Evolutionary conservation across 2,888 invertebrate genomes (phyloP), one percentile per base, ranked within the genome.

Genomic region (Drosophila falleni): DNA sequence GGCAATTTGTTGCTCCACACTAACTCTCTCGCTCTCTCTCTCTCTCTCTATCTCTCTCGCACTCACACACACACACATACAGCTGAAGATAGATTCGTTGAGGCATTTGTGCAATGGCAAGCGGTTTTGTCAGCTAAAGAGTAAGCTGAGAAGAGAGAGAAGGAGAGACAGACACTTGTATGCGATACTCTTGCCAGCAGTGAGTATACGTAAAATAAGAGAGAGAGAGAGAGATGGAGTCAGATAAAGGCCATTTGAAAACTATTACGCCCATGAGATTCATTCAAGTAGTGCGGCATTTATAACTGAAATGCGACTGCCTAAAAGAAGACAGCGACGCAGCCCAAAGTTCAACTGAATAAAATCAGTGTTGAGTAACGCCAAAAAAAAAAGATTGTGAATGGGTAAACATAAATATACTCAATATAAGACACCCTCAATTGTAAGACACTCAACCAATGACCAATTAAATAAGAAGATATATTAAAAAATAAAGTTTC

Each of bases 251-350:
- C 77, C 89, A 89, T 85, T 89, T 84, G 87, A 86, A 86, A 87
- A 89, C 87, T 89, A 87, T 89, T 85, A 89, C 89, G 83, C 87
- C 89, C 87, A 81, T 71, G 87, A 85, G 87, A 89, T 81, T 79
- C 89, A 82, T 89, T 87, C 76, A 82, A 89, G 83, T 85, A 82
- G 83, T 82, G 81, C 89, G 78, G 78, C 89, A 89, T 89, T 87
- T 87, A 82, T 87, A 87, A 89, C 80, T 80, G 73, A 87, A 84
- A 81, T 86, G 89, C 65, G 61, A 66, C 55, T 49, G 64, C 60
- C 54, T 62, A 58, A 49, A 49, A 39, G 47, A 37, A 68, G 54
- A 54, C 33, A n/a, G 19, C 13, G 5, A 31, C 31, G 19, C 44
- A 42, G 46, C 26, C 33, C 37, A 49, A 53, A 66, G 51, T 41